Conservation (phyloP, 2,113 vertebrate genomes). For the Cyphomyrus plagiostoma region DNA sequence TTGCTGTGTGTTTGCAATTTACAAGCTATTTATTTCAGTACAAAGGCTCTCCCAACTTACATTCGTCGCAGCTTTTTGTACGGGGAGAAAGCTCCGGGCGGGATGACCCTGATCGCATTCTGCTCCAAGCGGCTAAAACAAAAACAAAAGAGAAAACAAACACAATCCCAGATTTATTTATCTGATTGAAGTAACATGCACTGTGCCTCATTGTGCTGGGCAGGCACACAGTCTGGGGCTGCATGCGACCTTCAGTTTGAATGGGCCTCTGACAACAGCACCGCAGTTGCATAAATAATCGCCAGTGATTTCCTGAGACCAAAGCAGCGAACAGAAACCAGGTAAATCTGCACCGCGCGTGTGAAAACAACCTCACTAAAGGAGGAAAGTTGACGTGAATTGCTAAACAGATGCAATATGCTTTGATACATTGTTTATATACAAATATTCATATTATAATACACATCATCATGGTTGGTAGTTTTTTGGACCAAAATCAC, state of each 20-base stretch:
- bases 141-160: neutral
- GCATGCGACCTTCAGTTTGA: neutral
- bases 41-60: constrained; percentile 62
- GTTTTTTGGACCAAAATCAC: neutral
- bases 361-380: neutral
- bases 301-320: neutral
- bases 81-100: constrained; percentile 89
- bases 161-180: neutral
- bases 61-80: constrained; percentile 97
- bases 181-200: neutral
- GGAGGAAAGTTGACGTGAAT: neutral
- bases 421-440: neutral
- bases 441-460: neutral
- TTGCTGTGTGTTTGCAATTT: neutral
- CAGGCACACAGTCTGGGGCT: neutral
- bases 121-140: constrained; percentile 89
- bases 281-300: neutral
- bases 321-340: neutral
- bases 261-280: neutral
- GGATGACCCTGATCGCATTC: constrained; percentile 95
- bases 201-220: neutral
- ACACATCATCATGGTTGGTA: neutral
- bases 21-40: constrained; percentile 12
- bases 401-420: neutral
- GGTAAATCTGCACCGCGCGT: neutral